phyloP scores from a whole-genome alignment of 2,797 vertebrate species.

The Lateolabrax maculatus region DNA sequence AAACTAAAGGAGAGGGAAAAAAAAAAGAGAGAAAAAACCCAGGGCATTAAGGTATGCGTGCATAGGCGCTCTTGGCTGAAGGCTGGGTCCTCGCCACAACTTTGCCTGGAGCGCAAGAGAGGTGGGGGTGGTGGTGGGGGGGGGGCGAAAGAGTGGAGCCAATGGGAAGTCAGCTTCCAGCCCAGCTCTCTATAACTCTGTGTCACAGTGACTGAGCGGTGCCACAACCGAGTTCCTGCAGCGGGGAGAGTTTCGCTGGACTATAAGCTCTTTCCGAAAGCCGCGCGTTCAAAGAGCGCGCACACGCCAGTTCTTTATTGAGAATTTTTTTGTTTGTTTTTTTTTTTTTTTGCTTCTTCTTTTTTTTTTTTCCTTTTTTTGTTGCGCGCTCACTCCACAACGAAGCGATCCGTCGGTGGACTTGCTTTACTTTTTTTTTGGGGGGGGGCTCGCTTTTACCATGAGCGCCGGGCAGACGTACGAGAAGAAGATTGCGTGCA shows the following conservation, averaged over 20 bases:
- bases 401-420: constrained; percentile 60
- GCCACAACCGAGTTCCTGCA: constrained; percentile 83
- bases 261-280: constrained; percentile 63
- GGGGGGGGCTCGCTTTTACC: constrained; percentile 68
- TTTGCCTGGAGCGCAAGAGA: constrained; percentile 88
- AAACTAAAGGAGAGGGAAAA: constrained; percentile 24
- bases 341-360: too few relatives aligned
- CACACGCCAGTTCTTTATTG: constrained; percentile 33
- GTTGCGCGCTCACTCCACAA: constrained; percentile 21
- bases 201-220: constrained; percentile 87
- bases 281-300: constrained; percentile 62
- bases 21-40: constrained; percentile 21
- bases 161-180: constrained; percentile 92
- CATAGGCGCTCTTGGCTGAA: constrained; percentile 58
- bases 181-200: constrained; percentile 92
- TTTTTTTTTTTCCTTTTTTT: too few relatives aligned
- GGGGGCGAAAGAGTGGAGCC: constrained; percentile 81
- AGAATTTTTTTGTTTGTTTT: constrained; percentile 38
- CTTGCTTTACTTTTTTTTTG: constrained; percentile 34
- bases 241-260: constrained; percentile 75
- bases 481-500: constrained; percentile 95
- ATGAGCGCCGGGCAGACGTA: constrained; percentile 93
- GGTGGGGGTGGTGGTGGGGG: constrained; percentile 16
- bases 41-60: constrained; percentile 56
- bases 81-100: constrained; percentile 75